Conservation (phyloP, 2,888 invertebrate genomes). For the Xestobium rufovillosum region DNA sequence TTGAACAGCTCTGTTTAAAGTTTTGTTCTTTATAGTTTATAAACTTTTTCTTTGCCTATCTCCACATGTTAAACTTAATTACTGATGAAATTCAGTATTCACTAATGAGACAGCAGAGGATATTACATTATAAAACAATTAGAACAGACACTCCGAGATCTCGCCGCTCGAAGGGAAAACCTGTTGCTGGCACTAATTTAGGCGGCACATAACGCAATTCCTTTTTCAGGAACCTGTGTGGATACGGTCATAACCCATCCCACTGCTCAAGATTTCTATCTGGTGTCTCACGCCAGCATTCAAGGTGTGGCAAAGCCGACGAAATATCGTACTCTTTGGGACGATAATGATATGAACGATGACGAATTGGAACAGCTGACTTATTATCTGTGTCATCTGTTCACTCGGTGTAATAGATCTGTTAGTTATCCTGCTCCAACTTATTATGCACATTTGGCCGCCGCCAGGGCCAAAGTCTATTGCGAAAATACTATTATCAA, state of each 20-base stretch:
- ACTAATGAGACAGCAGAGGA: too few relatives aligned
- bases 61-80: too few relatives aligned
- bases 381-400: constrained; percentile 79
- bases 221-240: too few relatives aligned
- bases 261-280: constrained; percentile 79
- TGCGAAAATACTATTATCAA: constrained; percentile 40
- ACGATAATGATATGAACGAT: constrained; percentile 63
- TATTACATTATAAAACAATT: too few relatives aligned
- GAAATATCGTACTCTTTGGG: constrained; percentile 77
- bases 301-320: constrained; percentile 81
- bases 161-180: too few relatives aligned
- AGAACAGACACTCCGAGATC: too few relatives aligned
- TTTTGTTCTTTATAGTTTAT: too few relatives aligned
- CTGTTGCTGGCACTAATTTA: too few relatives aligned
- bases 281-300: constrained; percentile 61
- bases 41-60: too few relatives aligned
- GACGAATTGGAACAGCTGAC: constrained; percentile 73
- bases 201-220: too few relatives aligned
- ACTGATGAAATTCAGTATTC: too few relatives aligned
- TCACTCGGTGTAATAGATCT: constrained; percentile 72
- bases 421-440: constrained; percentile 85
- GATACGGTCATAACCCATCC: constrained; percentile 82
- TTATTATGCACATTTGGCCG: constrained; percentile 82
- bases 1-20: too few relatives aligned
- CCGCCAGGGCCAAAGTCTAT: constrained; percentile 56